Base-by-base conservation (phyloP, 2,113 vertebrate genomes). In the Passer montanus region DNA sequence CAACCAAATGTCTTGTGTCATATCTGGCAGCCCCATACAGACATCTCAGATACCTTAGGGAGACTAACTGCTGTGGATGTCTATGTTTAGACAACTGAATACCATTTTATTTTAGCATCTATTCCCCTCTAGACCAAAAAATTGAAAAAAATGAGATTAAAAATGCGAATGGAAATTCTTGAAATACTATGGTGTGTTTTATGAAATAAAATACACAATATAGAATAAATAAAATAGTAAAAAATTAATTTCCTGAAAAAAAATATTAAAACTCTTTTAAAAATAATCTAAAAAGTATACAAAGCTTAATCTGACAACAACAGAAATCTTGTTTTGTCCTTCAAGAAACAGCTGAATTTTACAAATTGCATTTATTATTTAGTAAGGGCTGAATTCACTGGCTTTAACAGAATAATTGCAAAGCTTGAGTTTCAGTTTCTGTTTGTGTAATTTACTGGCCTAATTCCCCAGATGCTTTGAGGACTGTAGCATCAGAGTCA, bases 1-100 rank as follows among this genome's bases (percentile, higher is more conserved):
- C 95, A 63, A 83, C 75, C 96, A 88, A 95, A 95, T 93, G 90
- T 94, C 95, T 93, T 22, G 0, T 93, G 90, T 95, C 94, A 77
- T 92, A 85, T 85, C 94, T 95, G 88, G 85, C 95, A 93, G 83
- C 68, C 55, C 50, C 83, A 73, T 0, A 0, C 83, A 88, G 92
- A 77, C 72, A 74, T 80, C 83, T 77, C 88, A 43, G 72, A 83
- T 90, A 86, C 88, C 92, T 66, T 16, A 69, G 72, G 82, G 88
- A 93, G 18, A 30, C 21, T 73, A 76, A 83, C 75, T 88, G n/a
- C 82, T 72, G 78, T 7, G 67, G 53, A 77, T 77, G 43, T 76
- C 85, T 93, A 18, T 67, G 72, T 77, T 92, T 83, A 92, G 55
- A 67, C 59, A 86, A 92, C 43, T 31, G 43, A 93, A 70, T 80